phyloP scores from a whole-genome alignment of 2,888 invertebrate species.

The Ommatoiulus sabulosus region DNA sequence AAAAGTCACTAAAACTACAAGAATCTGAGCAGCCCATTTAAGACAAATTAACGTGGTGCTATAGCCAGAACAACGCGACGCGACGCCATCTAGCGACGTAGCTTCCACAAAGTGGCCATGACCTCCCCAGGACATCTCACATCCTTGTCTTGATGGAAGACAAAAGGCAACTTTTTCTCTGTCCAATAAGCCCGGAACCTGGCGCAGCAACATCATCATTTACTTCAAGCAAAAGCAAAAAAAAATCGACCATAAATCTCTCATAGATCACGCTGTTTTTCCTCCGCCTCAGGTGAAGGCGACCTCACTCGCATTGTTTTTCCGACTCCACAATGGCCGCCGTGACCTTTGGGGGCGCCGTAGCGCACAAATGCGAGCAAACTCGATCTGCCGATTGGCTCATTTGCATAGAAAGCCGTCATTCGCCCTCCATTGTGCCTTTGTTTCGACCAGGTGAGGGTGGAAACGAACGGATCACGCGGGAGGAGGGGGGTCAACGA shows the following conservation, averaged over 20 bases:
- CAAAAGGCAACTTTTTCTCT: too few species aligned
- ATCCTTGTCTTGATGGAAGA: too few species aligned
- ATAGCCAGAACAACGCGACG: too few species aligned
- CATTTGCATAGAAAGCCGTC: conserved; percentile 3
- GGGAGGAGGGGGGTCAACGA: not conserved
- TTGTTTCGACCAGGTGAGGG: conserved; percentile 34
- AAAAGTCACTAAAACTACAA: too few species aligned
- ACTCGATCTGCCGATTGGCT: not conserved
- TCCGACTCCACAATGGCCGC: not conserved
- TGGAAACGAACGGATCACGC: not conserved
- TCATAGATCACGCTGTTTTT: not conserved
- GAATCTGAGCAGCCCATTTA: too few species aligned
- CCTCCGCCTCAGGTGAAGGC: not conserved
- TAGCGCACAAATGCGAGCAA: conserved; percentile 34
- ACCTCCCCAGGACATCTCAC: too few species aligned
- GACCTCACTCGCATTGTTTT: not conserved
- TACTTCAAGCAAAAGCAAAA: not conserved
- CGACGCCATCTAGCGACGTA: too few species aligned
- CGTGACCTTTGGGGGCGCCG: not conserved
- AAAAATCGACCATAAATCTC: not conserved
- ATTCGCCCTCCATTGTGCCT: conserved; percentile 1
- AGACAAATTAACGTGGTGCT: too few species aligned
- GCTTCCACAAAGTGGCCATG: too few species aligned
- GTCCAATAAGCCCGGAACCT: not conserved
- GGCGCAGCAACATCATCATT: not conserved